Evolutionary conservation across 1,140 invertebrate species (phyloP), one percentile per base, ranked within the genome.

Genomic region (Drosophila pruinosa): DNA sequence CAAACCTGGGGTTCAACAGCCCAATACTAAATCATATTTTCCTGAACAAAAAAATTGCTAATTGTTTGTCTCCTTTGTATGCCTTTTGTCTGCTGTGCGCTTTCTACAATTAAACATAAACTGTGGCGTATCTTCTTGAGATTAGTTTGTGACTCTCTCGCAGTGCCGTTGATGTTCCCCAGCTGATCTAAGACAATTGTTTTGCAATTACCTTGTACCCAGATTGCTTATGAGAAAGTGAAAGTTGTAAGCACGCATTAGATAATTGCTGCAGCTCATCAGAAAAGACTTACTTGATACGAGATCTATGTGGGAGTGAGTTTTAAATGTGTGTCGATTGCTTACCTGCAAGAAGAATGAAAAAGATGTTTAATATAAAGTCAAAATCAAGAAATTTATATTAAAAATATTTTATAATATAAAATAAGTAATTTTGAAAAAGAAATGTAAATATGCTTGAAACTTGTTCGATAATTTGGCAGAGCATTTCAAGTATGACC

Each of bases 51-150:
- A 50, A 64, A 73, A 68, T 71, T 22, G 70, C 82, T 88, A 89
- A 88, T 89, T 88, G 75, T 78, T 88, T 75, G 75, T 72, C 72
- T 68, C 68, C 70, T 88, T 81, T 88, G 74, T 86, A 69, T n/a
- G 14, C 26, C 14, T 21, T 19, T 21, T 7, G 17, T 12, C n/a
- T n/a, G n/a, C n/a, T 31, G 24, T 54, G 43, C 34, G 57, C 82
- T 88, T 86, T 88, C 82, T 78, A 88, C 75, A 78, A 78, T 83
- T 83, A 79, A 68, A 68, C 34, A 15, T 48, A 85, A 70, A 31
- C 38, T 22, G n/a, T 34, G 31, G 71, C 58, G 7, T 68, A 83
- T 83, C 68, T 72, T 73, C 73, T 62, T 24, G 22, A 24, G 45
- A 54, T 64, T 24, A 54, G 8, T 10, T 45, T 21, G 17, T 19